Conservation (phyloP, 2,888 invertebrate genomes). For the Prionchulus punctatus region DNA sequence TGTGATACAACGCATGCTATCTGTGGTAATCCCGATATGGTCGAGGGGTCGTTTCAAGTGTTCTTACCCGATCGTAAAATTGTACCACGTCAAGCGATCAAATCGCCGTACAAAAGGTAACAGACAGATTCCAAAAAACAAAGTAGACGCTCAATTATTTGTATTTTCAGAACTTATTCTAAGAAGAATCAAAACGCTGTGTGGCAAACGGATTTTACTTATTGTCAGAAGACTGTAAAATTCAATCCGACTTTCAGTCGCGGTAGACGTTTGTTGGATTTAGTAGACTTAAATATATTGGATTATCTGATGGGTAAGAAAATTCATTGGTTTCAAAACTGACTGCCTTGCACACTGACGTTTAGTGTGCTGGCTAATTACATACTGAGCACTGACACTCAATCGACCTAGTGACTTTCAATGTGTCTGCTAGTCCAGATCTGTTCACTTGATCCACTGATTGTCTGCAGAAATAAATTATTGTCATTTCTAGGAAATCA, state of each 20-base stretch:
- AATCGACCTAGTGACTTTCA: too few relatives aligned
- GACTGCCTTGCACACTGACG: neutral
- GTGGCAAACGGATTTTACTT: conserved; percentile 86
- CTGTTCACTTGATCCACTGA: too few relatives aligned
- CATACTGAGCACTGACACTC: too few relatives aligned
- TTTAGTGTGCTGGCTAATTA: neutral
- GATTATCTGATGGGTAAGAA: conserved; percentile 73
- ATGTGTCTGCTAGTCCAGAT: too few relatives aligned
- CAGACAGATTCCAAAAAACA: neutral
- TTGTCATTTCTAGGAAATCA: conserved; percentile 56
- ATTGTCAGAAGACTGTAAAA: conserved; percentile 54
- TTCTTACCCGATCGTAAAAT: conserved; percentile 67
- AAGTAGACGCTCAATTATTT: neutral
- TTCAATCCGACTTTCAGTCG: conserved; percentile 74
- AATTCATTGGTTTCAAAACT: neutral
- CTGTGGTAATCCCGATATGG: conserved; percentile 80
- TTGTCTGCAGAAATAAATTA: too few relatives aligned
- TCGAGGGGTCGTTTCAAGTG: conserved; percentile 89
- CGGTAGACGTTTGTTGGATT: conserved; percentile 70
- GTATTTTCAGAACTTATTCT: conserved; percentile 53
- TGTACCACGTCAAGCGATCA: conserved; percentile 44
- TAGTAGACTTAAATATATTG: conserved; percentile 88
- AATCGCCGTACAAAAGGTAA: conserved; percentile 82
- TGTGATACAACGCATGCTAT: conserved; percentile 55
- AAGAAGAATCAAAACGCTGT: conserved; percentile 76